Conservation (phyloP, 1,140 invertebrate genomes). For the Elysia chlorotica region DNA sequence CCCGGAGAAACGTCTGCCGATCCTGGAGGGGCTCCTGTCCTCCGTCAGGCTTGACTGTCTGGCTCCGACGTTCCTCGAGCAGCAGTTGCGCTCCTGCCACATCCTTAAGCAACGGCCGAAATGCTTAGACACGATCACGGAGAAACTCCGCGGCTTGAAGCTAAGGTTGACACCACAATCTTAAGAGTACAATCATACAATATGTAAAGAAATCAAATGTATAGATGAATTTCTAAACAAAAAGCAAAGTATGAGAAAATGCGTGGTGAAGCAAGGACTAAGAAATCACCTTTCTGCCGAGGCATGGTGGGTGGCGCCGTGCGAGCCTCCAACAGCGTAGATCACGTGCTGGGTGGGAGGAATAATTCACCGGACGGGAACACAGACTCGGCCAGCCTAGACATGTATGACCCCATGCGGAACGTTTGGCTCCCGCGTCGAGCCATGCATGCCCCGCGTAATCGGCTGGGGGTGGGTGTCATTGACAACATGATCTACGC, state of each 20-base stretch:
- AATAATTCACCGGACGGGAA: slow-evolving; percentile 83
- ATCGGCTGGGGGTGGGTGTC: slow-evolving; percentile 87
- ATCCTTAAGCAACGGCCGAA: slow-evolving; percentile 80
- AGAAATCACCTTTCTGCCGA: slow-evolving; percentile 81
- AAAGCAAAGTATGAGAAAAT: too few species aligned
- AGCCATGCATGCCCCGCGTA: slow-evolving; percentile 81
- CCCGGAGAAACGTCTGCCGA: slow-evolving; percentile 79
- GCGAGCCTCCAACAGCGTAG: slow-evolving; percentile 89
- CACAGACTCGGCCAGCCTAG: slow-evolving; percentile 75
- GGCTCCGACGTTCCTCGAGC: slow-evolving; percentile 87
- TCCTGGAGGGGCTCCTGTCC: slow-evolving; percentile 84
- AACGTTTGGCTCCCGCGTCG: slow-evolving; percentile 64
- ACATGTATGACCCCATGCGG: slow-evolving; percentile 77
- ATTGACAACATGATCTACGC: slow-evolving; percentile 90
- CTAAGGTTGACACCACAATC: too few species aligned
- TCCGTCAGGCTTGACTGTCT: slow-evolving; percentile 89
- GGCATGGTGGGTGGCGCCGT: slow-evolving; percentile 80
- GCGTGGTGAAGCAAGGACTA: slow-evolving; percentile 60
- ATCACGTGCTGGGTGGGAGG: slow-evolving; percentile 86
- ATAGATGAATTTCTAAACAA: too few species aligned
- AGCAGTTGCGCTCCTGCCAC: slow-evolving; percentile 89
- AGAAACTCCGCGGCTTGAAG: slow-evolving; percentile 78
- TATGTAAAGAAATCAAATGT: too few species aligned
- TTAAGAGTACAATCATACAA: too few species aligned
- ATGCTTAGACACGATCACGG: slow-evolving; percentile 85